These are phyloP conservation scores for Rousettus leschenaultii DNA, from an alignment of 2,113 vertebrate genomes.

Conservation along the genomic window DNA sequence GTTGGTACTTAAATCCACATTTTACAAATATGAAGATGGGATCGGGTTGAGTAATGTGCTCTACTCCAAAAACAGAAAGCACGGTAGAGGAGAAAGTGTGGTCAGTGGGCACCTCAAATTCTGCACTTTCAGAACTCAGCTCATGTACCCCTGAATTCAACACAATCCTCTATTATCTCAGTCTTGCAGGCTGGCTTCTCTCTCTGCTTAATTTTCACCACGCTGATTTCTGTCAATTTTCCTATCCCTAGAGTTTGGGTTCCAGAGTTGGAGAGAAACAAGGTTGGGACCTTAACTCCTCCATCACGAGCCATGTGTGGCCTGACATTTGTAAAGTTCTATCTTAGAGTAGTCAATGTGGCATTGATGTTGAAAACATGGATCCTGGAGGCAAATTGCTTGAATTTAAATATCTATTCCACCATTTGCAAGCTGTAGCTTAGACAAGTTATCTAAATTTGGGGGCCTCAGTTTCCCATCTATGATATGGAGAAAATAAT, in stretches of 20 bases:
- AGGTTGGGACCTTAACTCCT: neutral
- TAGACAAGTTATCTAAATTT: neutral
- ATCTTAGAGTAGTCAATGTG: neutral
- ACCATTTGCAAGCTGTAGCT: neutral
- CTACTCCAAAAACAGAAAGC: neutral
- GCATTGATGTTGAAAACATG: neutral
- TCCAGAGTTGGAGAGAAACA: neutral
- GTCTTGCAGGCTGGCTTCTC: neutral
- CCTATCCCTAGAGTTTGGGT: neutral
- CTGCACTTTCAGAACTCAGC: neutral
- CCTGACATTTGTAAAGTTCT: neutral
- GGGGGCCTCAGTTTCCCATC: neutral
- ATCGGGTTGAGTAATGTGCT: fast-evolving
- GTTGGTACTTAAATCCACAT: neutral
- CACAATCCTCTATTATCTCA: neutral
- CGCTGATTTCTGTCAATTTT: neutral
- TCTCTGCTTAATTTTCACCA: neutral
- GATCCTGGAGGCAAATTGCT: neutral
- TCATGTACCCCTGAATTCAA: neutral
- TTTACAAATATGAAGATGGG: neutral
- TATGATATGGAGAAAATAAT: neutral
- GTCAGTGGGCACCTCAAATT: fast-evolving
- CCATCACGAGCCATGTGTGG: neutral
- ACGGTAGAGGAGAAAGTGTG: neutral
- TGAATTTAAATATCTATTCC: neutral